Evolutionary conservation across 2,888 invertebrate species (phyloP).

Genomic region (Dilophus febrilis): DNA sequence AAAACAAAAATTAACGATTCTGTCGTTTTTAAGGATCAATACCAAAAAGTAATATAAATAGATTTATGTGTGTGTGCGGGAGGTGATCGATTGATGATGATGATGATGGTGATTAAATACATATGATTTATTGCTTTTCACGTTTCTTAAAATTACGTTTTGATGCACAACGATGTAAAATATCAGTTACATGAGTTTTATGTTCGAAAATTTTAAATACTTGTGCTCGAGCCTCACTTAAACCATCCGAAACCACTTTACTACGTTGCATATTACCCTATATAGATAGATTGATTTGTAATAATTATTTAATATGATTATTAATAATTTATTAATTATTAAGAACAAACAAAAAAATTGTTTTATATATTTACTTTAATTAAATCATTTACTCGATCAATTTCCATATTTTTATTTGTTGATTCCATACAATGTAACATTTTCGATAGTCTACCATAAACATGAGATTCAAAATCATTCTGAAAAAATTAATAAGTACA

Average conservation of each 20-base stretch:
- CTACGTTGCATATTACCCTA: constrained; percentile 91
- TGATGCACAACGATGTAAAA: constrained; percentile 77
- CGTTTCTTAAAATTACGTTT: constrained; percentile 86
- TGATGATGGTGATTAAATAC: too few species aligned
- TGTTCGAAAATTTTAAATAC: constrained; percentile 84
- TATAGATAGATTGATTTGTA: constrained; percentile 17
- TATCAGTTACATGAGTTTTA: constrained; percentile 73
- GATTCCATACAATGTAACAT: constrained; percentile 31
- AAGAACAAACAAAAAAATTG: neutral
- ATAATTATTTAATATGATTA: constrained; percentile 1
- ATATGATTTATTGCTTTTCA: too few species aligned
- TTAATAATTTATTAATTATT: constrained; percentile 3
- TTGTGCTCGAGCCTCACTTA: constrained; percentile 73
- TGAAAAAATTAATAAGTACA: constrained; percentile 25
- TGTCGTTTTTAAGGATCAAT: too few species aligned
- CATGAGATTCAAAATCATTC: constrained; percentile 9
- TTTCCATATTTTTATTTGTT: constrained; percentile 31
- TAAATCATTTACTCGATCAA: constrained; percentile 39
- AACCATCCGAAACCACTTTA: constrained; percentile 81
- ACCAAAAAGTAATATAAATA: too few species aligned
- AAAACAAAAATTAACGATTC: too few species aligned
- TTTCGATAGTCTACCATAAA: constrained; percentile 17
- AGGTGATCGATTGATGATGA: too few species aligned
- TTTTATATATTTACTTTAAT: constrained; percentile 35
- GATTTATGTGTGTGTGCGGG: too few species aligned